Conservation (phyloP, 2,888 invertebrate species). For the Oscheius myriophilus region DNA sequence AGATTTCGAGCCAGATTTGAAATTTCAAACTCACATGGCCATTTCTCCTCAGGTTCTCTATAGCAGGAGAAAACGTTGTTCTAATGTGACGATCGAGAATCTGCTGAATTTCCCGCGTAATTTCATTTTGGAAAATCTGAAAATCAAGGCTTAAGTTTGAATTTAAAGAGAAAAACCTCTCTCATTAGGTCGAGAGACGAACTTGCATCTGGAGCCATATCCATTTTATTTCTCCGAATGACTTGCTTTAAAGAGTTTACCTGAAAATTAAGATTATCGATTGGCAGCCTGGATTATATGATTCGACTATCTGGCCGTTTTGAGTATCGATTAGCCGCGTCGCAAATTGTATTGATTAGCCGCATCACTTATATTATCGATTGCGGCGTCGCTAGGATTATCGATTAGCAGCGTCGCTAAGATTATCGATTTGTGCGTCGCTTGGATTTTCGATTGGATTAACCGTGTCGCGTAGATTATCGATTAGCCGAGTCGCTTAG, state of each 20-base stretch:
- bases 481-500: too few relatives aligned
- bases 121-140: conserved; percentile 61
- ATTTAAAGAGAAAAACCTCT: conserved; percentile 37
- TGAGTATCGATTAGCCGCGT: too few relatives aligned
- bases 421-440: too few relatives aligned
- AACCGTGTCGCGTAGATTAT: too few relatives aligned
- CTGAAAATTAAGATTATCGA: conserved; percentile 30
- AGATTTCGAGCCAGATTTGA: too few relatives aligned
- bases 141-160: background rate
- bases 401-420: too few relatives aligned
- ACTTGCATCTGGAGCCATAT: conserved; percentile 62
- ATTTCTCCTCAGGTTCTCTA: conserved; percentile 65
- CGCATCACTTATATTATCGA: too few relatives aligned
- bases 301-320: too few relatives aligned
- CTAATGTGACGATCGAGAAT: conserved; percentile 65
- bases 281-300: too few relatives aligned
- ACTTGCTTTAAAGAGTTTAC: conserved; percentile 60
- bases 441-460: too few relatives aligned
- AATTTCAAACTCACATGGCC: conserved; percentile 65
- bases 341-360: too few relatives aligned
- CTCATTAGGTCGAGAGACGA: conserved; percentile 65
- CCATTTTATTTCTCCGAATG: conserved; percentile 60
- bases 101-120: conserved; percentile 60
- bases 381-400: too few relatives aligned
- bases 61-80: conserved; percentile 66